Conservation (phyloP, 2,797 vertebrate species). For the Philypnodon macrostomus region DNA sequence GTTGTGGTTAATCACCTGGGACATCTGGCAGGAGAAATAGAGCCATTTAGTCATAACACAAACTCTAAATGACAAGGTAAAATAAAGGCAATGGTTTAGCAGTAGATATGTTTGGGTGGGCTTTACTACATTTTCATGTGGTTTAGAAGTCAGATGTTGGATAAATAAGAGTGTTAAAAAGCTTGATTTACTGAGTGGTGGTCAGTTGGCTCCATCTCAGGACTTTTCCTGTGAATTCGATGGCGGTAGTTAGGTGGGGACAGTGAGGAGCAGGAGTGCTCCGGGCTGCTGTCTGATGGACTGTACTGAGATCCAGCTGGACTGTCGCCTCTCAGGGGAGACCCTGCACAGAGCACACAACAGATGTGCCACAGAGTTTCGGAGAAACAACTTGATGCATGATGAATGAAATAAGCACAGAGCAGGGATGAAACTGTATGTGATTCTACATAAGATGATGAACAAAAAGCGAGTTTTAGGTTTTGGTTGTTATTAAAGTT, state of each 20-base stretch:
- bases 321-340: conserved; percentile 73
- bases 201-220: conserved; percentile 65
- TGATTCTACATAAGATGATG: conserved; percentile 26
- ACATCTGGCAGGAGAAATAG: conserved; percentile 18
- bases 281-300: conserved; percentile 73
- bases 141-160: not conserved
- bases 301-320: conserved; percentile 67
- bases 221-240: conserved; percentile 67
- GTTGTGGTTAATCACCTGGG: conserved; percentile 76
- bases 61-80: conserved; percentile 39
- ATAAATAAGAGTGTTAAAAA: not conserved
- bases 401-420: conserved; percentile 1
- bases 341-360: conserved; percentile 50
- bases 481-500: too few relatives aligned
- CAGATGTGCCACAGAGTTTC: conserved; percentile 7
- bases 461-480: conserved; percentile 39
- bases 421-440: not conserved
- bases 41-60: conserved; percentile 33
- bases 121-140: too few relatives aligned
- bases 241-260: conserved; percentile 69
- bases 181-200: conserved; percentile 62
- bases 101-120: too few relatives aligned
- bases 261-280: conserved; percentile 72
- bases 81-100: conserved; percentile 17
- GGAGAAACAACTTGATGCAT: not conserved